Conservation (phyloP, 2,797 vertebrate genomes). For the Hirundo rustica region DNA sequence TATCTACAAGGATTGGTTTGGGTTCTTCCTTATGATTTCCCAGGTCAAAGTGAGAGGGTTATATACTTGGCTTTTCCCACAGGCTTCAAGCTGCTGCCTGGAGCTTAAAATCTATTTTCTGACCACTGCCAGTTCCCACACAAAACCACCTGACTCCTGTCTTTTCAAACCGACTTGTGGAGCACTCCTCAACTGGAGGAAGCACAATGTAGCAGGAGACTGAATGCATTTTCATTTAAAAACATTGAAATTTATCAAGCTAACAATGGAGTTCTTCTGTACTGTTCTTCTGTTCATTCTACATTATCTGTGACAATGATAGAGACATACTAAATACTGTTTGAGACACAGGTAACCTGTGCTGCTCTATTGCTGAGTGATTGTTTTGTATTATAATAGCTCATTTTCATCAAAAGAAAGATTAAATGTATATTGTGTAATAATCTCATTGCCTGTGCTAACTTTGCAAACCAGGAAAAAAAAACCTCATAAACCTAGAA, state of each 20-base stretch:
- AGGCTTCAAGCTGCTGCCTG: no score
- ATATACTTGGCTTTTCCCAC: no score
- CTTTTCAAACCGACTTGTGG: not conserved
- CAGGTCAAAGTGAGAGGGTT: no score
- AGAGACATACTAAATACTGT: not conserved
- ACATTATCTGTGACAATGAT: not conserved
- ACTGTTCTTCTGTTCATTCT: not conserved
- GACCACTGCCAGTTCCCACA: no score
- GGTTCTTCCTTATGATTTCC: no score
- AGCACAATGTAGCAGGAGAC: not conserved
- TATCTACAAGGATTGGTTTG: no score
- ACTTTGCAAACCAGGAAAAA: not conserved
- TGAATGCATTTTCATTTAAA: not conserved
- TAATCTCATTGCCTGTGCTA: not conserved
- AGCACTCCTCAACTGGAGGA: not conserved
- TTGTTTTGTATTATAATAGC: not conserved
- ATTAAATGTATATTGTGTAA: not conserved
- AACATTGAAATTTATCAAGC: not conserved
- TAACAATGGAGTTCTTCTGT: not conserved
- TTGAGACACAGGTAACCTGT: not conserved
- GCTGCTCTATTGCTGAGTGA: not conserved
- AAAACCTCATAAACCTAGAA: not conserved
- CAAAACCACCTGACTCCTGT: not conserved
- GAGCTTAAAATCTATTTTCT: no score
- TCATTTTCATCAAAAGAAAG: slow-evolving; percentile 12